Percentiles rank a stretch among this genome's conserved stretches.
These are phyloP conservation scores for Catonia carolina DNA, from an alignment of 2,888 invertebrate genomes.

Conservation along the genomic window DNA sequence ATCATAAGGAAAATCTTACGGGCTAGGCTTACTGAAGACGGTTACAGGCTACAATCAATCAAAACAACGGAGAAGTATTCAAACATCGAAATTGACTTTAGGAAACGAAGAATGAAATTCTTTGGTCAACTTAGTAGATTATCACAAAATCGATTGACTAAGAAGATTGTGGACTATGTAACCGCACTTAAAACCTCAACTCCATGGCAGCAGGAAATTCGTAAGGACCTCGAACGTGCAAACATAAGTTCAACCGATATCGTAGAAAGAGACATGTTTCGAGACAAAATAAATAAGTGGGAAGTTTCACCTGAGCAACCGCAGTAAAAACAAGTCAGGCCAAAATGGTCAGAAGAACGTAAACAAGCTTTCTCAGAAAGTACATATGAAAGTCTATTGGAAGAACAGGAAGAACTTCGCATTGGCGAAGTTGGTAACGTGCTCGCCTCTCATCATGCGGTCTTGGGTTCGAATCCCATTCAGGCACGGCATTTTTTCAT, in stretches of 20 bases:
- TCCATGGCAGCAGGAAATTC: background rate
- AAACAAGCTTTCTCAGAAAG: background rate
- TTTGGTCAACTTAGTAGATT: background rate
- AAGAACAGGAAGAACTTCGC: background rate
- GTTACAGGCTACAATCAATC: background rate
- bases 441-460: too few species aligned
- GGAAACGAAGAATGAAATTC: background rate
- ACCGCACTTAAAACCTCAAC: background rate
- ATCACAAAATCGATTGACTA: background rate
- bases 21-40: background rate
- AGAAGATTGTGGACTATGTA: background rate
- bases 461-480: too few species aligned
- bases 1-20: conserved; percentile 1
- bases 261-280: background rate
- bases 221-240: background rate
- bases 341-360: conserved; percentile 4
- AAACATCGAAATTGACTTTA: conserved; percentile 3
- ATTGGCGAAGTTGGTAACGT: too few species aligned
- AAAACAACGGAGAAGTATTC: conserved; percentile 5
- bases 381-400: too few species aligned
- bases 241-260: background rate
- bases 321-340: background rate
- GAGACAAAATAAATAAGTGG: background rate
- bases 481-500: too few species aligned
- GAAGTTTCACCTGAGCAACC: background rate